Conservation (phyloP, 2,113 vertebrate species). For the Oryctolagus cuniculus region mOryCun1.1 NC_091438.1:34247501-34248000, state of each 20-base stretch:
- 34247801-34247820: not conserved
- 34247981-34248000: not conserved
- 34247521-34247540: no score
- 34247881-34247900: not conserved
- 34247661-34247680: no score
- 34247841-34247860: not conserved
- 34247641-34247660: no score
- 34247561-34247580: no score
- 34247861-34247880: not conserved
- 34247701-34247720: no score
- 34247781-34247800: not conserved
- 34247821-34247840: not conserved
- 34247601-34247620: no score
- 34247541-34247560: no score
- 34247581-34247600: no score
- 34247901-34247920: not conserved
- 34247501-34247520: no score
- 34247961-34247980: not conserved
- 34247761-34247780: not conserved
- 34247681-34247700: no score
- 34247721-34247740: not conserved
- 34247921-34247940: rapidly evolving
- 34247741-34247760: not conserved
- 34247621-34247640: no score
- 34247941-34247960: not conserved